These are phyloP conservation scores for Trachelipus rathkii DNA, from an alignment of 1,140 invertebrate species.

Conservation along the genomic window DNA sequence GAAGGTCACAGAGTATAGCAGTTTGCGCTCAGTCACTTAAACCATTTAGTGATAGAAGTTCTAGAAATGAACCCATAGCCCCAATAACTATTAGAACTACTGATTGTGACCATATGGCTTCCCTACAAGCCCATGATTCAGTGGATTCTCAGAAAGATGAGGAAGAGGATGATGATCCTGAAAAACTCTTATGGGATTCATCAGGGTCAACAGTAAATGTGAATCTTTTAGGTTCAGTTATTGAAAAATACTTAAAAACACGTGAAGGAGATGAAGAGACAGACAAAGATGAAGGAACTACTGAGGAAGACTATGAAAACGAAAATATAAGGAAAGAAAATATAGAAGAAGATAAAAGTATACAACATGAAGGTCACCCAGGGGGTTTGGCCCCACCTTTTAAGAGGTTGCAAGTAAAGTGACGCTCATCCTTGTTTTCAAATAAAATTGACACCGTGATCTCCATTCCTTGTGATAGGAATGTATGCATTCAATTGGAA, in stretches of 20 bases:
- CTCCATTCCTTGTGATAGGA: slow-evolving; percentile 1
- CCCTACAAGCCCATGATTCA: slow-evolving; percentile 16
- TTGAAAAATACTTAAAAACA: slow-evolving; percentile 39
- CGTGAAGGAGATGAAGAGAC: slow-evolving; percentile 24
- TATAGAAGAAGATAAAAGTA: slow-evolving; percentile 24
- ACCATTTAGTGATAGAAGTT: slow-evolving; percentile 10
- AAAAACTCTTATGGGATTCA: slow-evolving; percentile 35
- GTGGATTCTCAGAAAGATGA: slow-evolving; percentile 37
- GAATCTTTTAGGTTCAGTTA: slow-evolving; percentile 36
- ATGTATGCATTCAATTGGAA: background rate
- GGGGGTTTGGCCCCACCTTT: slow-evolving; percentile 28
- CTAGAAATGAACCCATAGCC: slow-evolving; percentile 18
- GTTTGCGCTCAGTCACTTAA: slow-evolving; percentile 27
- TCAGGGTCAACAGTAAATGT: slow-evolving; percentile 33
- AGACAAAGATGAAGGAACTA: slow-evolving; percentile 20
- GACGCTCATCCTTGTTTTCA: slow-evolving; percentile 28
- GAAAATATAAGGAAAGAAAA: slow-evolving; percentile 17
- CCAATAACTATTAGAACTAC: slow-evolving; percentile 40
- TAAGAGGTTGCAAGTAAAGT: slow-evolving; percentile 39
- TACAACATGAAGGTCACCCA: background rate
- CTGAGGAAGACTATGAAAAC: background rate
- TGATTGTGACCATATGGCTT: slow-evolving; percentile 38
- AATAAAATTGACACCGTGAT: slow-evolving; percentile 21
- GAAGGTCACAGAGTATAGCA: slow-evolving; percentile 40
- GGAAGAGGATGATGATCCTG: slow-evolving; percentile 1